phyloP scores from a whole-genome alignment of 2,113 vertebrate species.

The Leucosticte australis region DNA sequence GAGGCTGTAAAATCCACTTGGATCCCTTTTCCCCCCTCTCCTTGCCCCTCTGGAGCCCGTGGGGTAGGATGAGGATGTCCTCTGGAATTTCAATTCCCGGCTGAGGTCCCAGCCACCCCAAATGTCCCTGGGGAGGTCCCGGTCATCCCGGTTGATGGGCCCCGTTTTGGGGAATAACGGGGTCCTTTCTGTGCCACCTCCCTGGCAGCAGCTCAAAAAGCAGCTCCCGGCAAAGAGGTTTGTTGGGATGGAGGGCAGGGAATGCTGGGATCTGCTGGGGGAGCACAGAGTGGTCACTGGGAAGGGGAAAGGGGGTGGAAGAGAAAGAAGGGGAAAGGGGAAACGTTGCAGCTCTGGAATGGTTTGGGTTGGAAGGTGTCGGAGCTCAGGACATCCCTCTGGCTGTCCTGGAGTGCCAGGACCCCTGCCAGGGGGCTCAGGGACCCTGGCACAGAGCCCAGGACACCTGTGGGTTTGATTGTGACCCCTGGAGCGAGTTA shows the following conservation, averaged over 20 bases:
- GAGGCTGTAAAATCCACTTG: not conserved
- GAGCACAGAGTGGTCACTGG: fast-evolving
- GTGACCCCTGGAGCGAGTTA: too few species aligned
- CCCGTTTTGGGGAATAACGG: constrained; percentile 75
- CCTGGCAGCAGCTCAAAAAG: constrained; percentile 65
- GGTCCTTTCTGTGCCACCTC: constrained; percentile 70
- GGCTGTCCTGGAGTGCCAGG: too few species aligned
- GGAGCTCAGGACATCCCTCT: too few species aligned
- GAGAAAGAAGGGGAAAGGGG: not conserved
- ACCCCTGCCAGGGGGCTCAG: too few species aligned
- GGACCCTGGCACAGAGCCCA: too few species aligned
- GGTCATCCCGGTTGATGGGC: constrained; percentile 77
- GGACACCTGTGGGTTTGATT: too few species aligned
- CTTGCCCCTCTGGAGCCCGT: constrained; percentile 48
- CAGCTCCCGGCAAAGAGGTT: constrained; percentile 49
- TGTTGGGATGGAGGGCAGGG: not conserved
- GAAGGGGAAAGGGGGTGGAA: fast-evolving
- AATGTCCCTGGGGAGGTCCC: constrained; percentile 65
- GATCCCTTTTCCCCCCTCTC: not conserved
- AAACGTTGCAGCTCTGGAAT: fast-evolving
- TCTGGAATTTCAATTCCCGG: constrained; percentile 74
- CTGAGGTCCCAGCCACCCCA: constrained; percentile 70
- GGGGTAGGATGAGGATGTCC: constrained; percentile 78
- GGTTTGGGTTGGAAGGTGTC: not conserved
- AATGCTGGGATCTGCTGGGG: not conserved